These are phyloP conservation scores for Hoplostethus mediterraneus DNA, from an alignment of 2,797 vertebrate species.

Conservation along the genomic window DNA sequence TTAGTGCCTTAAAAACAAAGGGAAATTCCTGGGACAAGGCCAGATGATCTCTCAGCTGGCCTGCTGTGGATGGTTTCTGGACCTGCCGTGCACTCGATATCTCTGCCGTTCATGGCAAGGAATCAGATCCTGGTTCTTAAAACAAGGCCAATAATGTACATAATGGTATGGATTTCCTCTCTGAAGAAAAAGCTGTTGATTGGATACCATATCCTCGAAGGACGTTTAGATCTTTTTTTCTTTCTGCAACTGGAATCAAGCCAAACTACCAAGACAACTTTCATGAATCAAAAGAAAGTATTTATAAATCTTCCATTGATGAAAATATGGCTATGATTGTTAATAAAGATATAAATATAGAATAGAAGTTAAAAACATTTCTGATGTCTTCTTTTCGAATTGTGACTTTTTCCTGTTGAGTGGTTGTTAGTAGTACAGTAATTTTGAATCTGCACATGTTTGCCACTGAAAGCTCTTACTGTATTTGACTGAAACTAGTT, in stretches of 20 bases:
- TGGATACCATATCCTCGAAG: slow-evolving; percentile 72
- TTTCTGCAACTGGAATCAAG: slow-evolving; percentile 86
- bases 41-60: slow-evolving; percentile 64
- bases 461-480: slow-evolving; percentile 87
- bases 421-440: slow-evolving; percentile 66
- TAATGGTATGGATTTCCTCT: slow-evolving; percentile 76
- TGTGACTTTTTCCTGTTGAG: slow-evolving; percentile 53
- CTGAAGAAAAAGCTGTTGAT: slow-evolving; percentile 75
- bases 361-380: slow-evolving; percentile 81
- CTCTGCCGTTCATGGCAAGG: slow-evolving; percentile 65
- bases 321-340: slow-evolving; percentile 86
- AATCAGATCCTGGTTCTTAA: slow-evolving; percentile 65
- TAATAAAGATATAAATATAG: slow-evolving; percentile 87
- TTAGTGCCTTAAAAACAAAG: slow-evolving; percentile 57
- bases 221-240: slow-evolving; percentile 66
- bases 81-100: slow-evolving; percentile 65
- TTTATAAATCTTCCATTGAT: slow-evolving; percentile 88
- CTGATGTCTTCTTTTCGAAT: slow-evolving; percentile 77
- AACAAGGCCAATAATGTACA: slow-evolving; percentile 67
- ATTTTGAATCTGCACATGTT: slow-evolving; percentile 77
- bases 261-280: slow-evolving; percentile 79
- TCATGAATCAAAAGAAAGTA: slow-evolving; percentile 84
- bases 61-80: slow-evolving; percentile 76
- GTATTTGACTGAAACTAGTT: slow-evolving; percentile 78
- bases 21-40: slow-evolving; percentile 63